phyloP scores from a whole-genome alignment of 2,888 invertebrate species.

The Craniophora ligustri region DNA sequence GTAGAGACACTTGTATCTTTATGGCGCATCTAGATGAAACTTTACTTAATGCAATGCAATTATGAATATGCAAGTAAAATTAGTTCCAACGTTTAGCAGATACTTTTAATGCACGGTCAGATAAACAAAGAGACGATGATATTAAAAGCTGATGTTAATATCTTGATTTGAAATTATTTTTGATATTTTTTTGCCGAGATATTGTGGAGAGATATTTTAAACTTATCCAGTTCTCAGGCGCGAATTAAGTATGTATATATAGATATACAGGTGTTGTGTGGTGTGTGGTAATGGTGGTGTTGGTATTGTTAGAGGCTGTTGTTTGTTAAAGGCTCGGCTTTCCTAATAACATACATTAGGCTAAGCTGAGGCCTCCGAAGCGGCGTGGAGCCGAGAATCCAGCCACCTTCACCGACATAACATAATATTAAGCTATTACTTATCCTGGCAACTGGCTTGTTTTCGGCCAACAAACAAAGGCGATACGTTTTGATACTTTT shows the following conservation, averaged over 20 bases:
- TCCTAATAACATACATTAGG: slow-evolving; percentile 81
- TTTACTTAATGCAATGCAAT: slow-evolving; percentile 40
- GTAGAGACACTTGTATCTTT: slow-evolving; percentile 19
- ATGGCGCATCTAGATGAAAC: slow-evolving; percentile 30
- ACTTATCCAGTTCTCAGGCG: slow-evolving; percentile 2
- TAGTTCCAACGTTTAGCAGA: slow-evolving; percentile 55
- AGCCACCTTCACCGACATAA: slow-evolving; percentile 79
- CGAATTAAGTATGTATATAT: slow-evolving; percentile 24
- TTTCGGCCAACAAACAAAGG: slow-evolving; percentile 74
- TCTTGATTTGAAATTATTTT: neutral
- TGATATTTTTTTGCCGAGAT: neutral
- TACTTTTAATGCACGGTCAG: slow-evolving; percentile 20
- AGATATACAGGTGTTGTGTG: slow-evolving; percentile 34
- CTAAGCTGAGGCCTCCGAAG: slow-evolving; percentile 66
- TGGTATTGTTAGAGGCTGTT: slow-evolving; percentile 70
- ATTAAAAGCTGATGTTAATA: slow-evolving; percentile 22
- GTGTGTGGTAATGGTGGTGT: no score
- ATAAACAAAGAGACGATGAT: slow-evolving; percentile 1
- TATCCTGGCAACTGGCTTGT: slow-evolving; percentile 76
- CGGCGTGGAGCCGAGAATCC: slow-evolving; percentile 78
- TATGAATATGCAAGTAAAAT: slow-evolving; percentile 53
- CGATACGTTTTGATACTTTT: slow-evolving; percentile 60
- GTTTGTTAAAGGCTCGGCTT: slow-evolving; percentile 68
- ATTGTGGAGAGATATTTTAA: neutral
- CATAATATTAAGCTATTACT: slow-evolving; percentile 88